Base-by-base conservation (phyloP, 2,113 vertebrate genomes). In the Sturnira hondurensis region DNA sequence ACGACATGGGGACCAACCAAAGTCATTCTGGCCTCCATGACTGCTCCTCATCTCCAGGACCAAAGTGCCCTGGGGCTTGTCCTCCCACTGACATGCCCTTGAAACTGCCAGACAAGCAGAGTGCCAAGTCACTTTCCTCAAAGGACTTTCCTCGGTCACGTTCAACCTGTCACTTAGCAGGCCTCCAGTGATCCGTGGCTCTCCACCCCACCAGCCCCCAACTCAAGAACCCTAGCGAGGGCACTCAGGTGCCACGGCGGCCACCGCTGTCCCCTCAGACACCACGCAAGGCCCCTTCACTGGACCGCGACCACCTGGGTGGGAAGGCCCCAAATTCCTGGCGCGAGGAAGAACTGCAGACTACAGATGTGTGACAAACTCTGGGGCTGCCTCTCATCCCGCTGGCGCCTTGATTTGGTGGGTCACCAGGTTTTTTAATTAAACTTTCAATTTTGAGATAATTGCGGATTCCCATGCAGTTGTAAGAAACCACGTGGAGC, bases 341-440 rank as follows among this genome's bases (percentile, higher is more conserved):
- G 26, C 20, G 33, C 73, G 41, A 68, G 65, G 38, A n/a, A 74
- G 41, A 94, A 50, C 9, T 4, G 68, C 36, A 20, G 92, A 70
- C 93, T 38, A n/a, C 36, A 73, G 33, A 86, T 47, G 65, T 68
- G 31, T 17, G 19, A 36, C 77, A 22, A 77, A 67, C 80, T 86
- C 94, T 43, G 3, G 5, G 78, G 94, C 90, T 1, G 22, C 85
- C 92, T 41, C 6, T 24, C 0, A 0, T 26, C 54, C 87, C 86
- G 8, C 52, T 74, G 73, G 33, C 41, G 7, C 74, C 73, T 63
- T 15, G 87, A 83, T 96, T 95, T 96, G 96, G 94, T 89, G 92
- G 96, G 96, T 91, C 96, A 96, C 88, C 45, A 33, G 20, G 70
- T 82, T 90, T 87, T 96, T 96, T 78, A 96, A 96, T 97, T 97